Evolutionary conservation across 1,140 invertebrate species (phyloP).

Genomic region (Ridgeia piscesae): DNA sequence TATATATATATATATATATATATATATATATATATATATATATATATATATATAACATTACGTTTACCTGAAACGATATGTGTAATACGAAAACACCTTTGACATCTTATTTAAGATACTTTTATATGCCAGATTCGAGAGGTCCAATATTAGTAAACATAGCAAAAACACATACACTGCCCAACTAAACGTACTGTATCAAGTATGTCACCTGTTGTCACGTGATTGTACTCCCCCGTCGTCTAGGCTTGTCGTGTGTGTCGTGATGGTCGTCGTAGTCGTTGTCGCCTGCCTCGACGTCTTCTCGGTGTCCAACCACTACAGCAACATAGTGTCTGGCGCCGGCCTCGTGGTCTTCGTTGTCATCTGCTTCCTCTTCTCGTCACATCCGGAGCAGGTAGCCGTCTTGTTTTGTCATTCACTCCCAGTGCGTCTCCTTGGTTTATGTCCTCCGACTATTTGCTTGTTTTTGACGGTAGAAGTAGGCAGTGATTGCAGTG

Average conservation of each 20-base stretch:
- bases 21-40: too few species aligned
- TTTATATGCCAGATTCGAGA: too few species aligned
- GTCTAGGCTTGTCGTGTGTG: not conserved
- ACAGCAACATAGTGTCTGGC: constrained; percentile 43
- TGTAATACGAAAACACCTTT: too few species aligned
- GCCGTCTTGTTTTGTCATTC: not conserved
- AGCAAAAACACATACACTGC: too few species aligned
- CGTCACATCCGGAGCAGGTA: constrained; percentile 42
- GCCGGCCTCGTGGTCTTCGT: constrained; percentile 45
- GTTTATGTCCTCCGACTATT: not conserved
- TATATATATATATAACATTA: too few species aligned
- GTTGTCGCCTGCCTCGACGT: constrained; percentile 42
- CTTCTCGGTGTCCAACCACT: constrained; percentile 38
- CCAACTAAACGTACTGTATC: not conserved
- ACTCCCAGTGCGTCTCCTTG: too few species aligned
- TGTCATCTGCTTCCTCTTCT: constrained; percentile 47
- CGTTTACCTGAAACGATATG: too few species aligned
- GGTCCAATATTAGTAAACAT: too few species aligned
- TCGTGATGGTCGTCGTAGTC: not conserved
- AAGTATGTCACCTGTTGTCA: not conserved
- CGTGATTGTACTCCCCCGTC: not conserved
- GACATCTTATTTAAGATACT: too few species aligned
- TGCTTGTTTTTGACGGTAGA: not conserved
- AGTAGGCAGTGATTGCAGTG: not conserved
- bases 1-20: too few species aligned